Evolutionary conservation across 2,797 vertebrate genomes (phyloP).

Genomic region (Sebastes minor): DNA sequence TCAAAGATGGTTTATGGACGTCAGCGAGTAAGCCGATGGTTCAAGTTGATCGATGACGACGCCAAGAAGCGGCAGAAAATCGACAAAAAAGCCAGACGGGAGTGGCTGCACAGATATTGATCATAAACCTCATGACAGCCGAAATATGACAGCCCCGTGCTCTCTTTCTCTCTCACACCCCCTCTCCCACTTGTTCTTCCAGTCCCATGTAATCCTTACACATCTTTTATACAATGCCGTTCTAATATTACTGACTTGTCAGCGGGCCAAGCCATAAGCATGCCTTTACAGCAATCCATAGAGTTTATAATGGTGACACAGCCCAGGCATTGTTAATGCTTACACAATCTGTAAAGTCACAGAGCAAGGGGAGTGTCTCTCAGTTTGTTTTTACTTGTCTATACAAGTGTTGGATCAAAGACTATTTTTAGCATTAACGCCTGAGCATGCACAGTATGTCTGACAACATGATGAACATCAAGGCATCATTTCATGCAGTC

Average conservation of each 20-base stretch:
- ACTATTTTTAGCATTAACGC: neutral
- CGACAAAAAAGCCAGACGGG: constrained; percentile 45
- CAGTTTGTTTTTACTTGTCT: constrained; percentile 5
- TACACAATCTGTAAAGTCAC: neutral
- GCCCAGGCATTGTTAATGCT: neutral
- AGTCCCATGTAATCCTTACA: neutral
- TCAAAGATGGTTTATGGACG: constrained; percentile 35
- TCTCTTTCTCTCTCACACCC: neutral
- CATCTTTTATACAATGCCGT: neutral
- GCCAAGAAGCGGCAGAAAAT: constrained; percentile 48
- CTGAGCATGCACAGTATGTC: neutral
- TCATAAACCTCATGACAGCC: constrained; percentile 39
- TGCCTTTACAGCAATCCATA: neutral
- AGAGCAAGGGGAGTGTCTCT: neutral
- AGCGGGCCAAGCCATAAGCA: neutral
- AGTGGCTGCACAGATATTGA: constrained; percentile 57
- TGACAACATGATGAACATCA: constrained; percentile 36
- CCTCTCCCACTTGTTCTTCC: neutral
- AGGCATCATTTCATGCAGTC: constrained; percentile 4
- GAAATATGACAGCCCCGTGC: constrained; percentile 42
- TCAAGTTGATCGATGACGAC: constrained; percentile 50
- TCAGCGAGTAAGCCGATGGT: constrained; percentile 16
- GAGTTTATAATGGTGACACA: neutral
- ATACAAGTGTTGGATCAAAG: neutral
- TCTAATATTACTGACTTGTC: neutral